These are phyloP conservation scores for Pampus argenteus DNA, from an alignment of 2,797 vertebrate genomes.

Conservation along the genomic window DNA sequence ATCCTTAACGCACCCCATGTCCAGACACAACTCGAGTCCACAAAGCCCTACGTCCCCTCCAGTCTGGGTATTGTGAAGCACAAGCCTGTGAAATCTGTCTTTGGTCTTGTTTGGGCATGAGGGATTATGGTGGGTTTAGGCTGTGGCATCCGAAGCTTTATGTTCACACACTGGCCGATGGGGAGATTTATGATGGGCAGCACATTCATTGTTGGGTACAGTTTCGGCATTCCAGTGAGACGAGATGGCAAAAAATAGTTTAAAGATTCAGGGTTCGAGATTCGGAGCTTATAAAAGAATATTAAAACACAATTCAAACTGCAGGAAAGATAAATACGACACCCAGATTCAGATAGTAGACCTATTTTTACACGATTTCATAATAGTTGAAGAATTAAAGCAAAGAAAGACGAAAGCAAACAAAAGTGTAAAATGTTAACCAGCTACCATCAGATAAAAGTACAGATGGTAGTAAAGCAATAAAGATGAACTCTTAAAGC, in stretches of 20 bases:
- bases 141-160: constrained; percentile 56
- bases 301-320: background rate
- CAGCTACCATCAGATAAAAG: no score
- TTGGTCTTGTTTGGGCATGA: constrained; percentile 75
- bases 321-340: background rate
- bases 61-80: constrained; percentile 72
- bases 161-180: constrained; percentile 55
- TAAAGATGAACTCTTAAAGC: background rate
- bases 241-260: constrained; percentile 17
- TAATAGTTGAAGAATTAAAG: background rate
- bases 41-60: constrained; percentile 63
- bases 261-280: constrained; percentile 18
- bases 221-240: constrained; percentile 44
- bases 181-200: constrained; percentile 51
- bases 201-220: constrained; percentile 24
- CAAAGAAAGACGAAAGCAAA: background rate
- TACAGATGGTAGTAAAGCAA: no score
- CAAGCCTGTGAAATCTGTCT: constrained; percentile 78
- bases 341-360: background rate
- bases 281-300: background rate
- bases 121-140: constrained; percentile 75
- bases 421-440: background rate
- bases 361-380: background rate
- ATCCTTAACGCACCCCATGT: constrained; percentile 32
- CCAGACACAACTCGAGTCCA: constrained; percentile 59